phyloP scores from a whole-genome alignment of 2,113 vertebrate genomes.

The Oreochromis spilurus region DNA sequence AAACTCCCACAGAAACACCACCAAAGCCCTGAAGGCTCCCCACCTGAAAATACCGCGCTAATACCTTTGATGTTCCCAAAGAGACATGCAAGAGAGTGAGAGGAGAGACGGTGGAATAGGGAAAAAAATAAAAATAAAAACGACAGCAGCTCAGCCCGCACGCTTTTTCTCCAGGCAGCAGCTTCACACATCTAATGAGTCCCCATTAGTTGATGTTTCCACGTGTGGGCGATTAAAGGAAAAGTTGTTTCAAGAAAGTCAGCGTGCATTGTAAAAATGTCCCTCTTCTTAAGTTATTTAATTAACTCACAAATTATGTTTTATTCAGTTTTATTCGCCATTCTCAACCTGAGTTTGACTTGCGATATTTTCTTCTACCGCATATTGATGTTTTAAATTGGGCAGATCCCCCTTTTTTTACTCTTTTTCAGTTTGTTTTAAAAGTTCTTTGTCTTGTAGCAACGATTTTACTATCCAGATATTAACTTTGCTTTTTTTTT shows the following conservation, averaged over 20 bases:
- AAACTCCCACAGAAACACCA: constrained; percentile 45
- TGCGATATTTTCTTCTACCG: background rate
- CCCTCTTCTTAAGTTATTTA: background rate
- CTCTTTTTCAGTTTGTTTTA: background rate
- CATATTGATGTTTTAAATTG: background rate
- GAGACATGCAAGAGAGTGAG: constrained; percentile 30
- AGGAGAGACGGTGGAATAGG: background rate
- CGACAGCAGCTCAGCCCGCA: background rate
- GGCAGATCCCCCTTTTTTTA: background rate
- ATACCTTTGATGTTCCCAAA: constrained; percentile 59
- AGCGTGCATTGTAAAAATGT: background rate
- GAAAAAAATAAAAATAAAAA: background rate
- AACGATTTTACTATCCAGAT: background rate
- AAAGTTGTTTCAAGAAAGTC: background rate
- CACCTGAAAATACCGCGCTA: constrained; percentile 48
- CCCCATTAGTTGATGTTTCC: constrained; percentile 1
- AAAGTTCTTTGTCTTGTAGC: background rate
- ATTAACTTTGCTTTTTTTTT: background rate
- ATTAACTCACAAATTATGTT: background rate
- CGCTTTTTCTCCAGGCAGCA: background rate
- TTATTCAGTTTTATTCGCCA: background rate
- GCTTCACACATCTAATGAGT: constrained; percentile 18
- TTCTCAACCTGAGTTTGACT: background rate
- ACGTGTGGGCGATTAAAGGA: background rate
- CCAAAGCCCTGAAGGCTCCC: constrained; percentile 44